Evolutionary conservation across 53 echinoderm and acorn worm genomes (phyloP), one percentile per base, ranked within the genome.

Genomic region (Temnopleurus reevesii): DNA sequence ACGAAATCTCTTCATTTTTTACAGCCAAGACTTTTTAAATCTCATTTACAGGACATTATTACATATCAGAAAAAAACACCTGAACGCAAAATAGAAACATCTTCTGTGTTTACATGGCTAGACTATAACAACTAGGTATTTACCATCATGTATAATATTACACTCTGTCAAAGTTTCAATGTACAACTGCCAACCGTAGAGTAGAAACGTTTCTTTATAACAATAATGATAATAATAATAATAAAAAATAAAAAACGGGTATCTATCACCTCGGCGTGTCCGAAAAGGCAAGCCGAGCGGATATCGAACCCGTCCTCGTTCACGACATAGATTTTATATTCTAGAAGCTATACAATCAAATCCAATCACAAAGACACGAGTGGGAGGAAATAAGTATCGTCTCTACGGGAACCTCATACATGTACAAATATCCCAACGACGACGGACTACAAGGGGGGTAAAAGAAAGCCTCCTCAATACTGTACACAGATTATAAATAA

Each of bases 11-110:
- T 58, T 84, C 57, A 23, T 60, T 86, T 45, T 86, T 61, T 86
- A 86, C 86, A 86, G 86, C 86, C 86, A 86, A 86, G 86, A 86
- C 86, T 86, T 84, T 86, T 86, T 63, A 61, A 86, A 86, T 86
- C 86, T 86, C 86, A 86, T 86, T 86, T 86, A 86, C 86, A 86
- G 86, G 86, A 64, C 86, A 86, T 86, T 86, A 86, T 86, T 86
- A 86, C 86, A 86, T 86, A 86, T 86, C 86, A 86, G 86, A 86
- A 86, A 86, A 71, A 83, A 45, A 84, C 44, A 86, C 86, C 86
- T 86, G 86, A 86, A 86, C 86, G 64, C 64, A 86, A 86, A 86
- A 86, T 86, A 86, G 86, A 86, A 60, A 86, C 86, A 86, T 86
- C 86, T 63, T 25, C 60, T 60, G 59, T 86, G 35, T 35, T 47